Evolutionary conservation across 2,888 invertebrate genomes (phyloP).

Genomic region (Tinea semifulvella): DNA sequence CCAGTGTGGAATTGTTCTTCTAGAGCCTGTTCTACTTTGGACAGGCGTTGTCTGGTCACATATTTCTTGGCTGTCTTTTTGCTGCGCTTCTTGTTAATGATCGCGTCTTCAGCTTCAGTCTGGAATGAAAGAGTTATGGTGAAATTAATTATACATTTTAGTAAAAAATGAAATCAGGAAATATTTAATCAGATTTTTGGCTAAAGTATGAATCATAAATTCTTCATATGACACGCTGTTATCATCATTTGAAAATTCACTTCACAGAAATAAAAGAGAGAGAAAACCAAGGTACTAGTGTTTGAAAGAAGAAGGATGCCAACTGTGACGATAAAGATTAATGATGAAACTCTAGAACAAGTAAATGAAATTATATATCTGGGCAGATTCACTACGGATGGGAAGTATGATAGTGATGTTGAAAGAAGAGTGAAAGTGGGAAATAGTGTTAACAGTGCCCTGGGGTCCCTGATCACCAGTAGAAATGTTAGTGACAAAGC

Average conservation of each 20-base stretch:
- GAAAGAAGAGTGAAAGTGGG: no score
- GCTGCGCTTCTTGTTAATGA: constrained; percentile 92
- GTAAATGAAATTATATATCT: no score
- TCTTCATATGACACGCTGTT: constrained; percentile 70
- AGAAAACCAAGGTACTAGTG: no score
- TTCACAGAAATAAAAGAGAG: no score
- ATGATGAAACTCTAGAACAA: no score
- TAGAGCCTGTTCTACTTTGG: constrained; percentile 92
- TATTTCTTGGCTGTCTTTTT: constrained; percentile 95
- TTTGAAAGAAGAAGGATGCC: no score
- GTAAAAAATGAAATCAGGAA: not conserved
- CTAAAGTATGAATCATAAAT: constrained; percentile 11
- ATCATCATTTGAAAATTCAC: constrained; percentile 34
- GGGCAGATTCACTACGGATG: no score
- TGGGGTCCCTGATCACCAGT: no score
- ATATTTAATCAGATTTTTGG: constrained; percentile 8
- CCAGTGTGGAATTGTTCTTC: constrained; percentile 98
- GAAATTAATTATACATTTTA: not conserved
- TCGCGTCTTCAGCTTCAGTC: constrained; percentile 94
- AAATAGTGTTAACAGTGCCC: no score
- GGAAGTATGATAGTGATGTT: no score
- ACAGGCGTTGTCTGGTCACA: constrained; percentile 87
- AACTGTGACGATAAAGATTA: no score
- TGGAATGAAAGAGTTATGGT: constrained; percentile 35
- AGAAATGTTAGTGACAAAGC: no score